Conservation (phyloP, 2,888 invertebrate species). For the Latrodectus elegans region DNA sequence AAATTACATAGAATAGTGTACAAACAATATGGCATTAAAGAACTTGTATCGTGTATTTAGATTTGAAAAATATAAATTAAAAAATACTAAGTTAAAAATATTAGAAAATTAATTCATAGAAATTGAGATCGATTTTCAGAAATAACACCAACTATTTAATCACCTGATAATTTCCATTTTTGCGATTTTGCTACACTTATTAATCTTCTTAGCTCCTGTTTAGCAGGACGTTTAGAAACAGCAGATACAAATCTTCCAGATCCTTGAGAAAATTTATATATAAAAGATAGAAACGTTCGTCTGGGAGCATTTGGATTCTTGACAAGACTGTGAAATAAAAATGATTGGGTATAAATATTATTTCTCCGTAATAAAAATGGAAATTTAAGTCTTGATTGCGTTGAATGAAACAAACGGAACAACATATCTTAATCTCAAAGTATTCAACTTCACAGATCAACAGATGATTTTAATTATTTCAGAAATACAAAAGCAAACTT, state of each 20-base stretch:
- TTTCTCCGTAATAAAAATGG: slow-evolving; percentile 4
- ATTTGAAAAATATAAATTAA: no score
- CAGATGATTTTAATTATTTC: no score
- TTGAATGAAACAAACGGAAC: slow-evolving; percentile 4
- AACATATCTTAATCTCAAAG: slow-evolving; percentile 2
- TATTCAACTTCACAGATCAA: no score
- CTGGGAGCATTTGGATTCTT: neutral
- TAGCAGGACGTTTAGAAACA: slow-evolving; percentile 9
- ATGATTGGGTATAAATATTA: slow-evolving; percentile 3
- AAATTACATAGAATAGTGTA: no score
- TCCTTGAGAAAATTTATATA: neutral
- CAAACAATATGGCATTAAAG: no score
- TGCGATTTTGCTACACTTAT: slow-evolving; percentile 74
- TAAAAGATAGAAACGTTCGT: neutral
- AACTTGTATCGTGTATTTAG: neutral
- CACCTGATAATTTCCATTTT: slow-evolving; percentile 73
- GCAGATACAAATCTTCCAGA: slow-evolving; percentile 8
- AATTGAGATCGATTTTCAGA: no score
- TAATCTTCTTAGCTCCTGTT: slow-evolving; percentile 70
- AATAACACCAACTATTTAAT: no score
- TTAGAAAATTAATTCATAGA: no score
- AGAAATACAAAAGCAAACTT: no score
- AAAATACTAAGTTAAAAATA: no score
- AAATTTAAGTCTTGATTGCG: neutral
- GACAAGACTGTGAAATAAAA: neutral